Percentiles rank a stretch among this genome's conserved stretches.
phyloP scores from a whole-genome alignment of 2,797 vertebrate genomes.

The Alauda arvensis region DNA sequence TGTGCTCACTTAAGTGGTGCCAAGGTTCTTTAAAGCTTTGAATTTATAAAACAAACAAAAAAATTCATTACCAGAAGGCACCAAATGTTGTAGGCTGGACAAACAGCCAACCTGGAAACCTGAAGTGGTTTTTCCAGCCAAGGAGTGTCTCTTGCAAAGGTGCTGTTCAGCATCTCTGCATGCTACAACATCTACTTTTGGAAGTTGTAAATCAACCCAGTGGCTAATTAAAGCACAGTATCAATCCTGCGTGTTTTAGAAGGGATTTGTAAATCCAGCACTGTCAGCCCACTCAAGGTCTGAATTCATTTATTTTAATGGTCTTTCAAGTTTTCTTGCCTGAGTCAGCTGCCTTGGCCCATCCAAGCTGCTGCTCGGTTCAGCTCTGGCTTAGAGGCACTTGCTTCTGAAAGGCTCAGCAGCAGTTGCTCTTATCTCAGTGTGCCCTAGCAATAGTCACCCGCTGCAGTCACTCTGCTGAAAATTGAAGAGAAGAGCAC shows the following conservation, averaged over 20 bases:
- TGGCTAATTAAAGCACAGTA: conserved; percentile 11
- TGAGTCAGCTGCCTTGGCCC: not conserved
- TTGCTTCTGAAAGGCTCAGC: not conserved
- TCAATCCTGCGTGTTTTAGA: conserved; percentile 18
- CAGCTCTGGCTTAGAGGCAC: not conserved
- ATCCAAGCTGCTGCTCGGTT: not conserved
- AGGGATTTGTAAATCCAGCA: not conserved
- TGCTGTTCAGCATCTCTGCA: not conserved
- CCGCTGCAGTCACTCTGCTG: not conserved
- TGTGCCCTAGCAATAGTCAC: not conserved
- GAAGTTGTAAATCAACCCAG: not conserved
- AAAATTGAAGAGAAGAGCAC: not conserved
- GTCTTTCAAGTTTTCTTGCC: conserved; percentile 2
- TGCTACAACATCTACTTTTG: not conserved
- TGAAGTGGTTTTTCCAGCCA: not conserved
- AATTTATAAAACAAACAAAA: conserved; percentile 60
- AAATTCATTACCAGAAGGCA: conserved; percentile 32
- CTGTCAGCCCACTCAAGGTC: not conserved
- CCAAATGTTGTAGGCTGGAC: not conserved
- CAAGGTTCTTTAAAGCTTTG: conserved; percentile 47
- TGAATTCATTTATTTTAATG: conserved; percentile 43
- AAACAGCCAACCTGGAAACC: not conserved
- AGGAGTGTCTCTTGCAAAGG: not conserved
- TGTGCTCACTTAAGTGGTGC: not conserved
- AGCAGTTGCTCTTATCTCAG: not conserved